Conservation (phyloP, 37 sponge, comb jelly and placozoan species). For the Spongilla lacustris region DNA sequence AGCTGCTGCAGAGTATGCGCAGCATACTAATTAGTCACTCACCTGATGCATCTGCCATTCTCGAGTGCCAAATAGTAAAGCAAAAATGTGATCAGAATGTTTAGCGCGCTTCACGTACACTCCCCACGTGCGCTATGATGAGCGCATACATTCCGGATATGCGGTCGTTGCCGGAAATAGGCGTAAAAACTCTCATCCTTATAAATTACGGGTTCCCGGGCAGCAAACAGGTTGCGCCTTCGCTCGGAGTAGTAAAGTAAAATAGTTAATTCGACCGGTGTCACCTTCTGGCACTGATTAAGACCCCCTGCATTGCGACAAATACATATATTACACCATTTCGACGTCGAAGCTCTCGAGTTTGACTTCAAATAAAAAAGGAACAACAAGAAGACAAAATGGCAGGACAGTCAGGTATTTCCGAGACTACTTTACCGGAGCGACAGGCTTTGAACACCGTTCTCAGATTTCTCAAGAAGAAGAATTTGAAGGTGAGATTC, state of each 20-base stretch:
- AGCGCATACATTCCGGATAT: not conserved
- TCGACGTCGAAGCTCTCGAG: slow-evolving; percentile 3
- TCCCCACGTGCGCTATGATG: not conserved
- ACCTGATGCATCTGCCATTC: not conserved
- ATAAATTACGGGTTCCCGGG: not conserved
- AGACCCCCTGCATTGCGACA: not conserved
- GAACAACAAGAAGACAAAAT: not conserved
- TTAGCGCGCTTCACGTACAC: no score
- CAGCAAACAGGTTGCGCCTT: not conserved
- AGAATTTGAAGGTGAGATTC: slow-evolving; percentile 67
- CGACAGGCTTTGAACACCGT: slow-evolving; percentile 67
- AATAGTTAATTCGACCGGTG: slow-evolving; percentile 46
- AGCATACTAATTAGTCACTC: not conserved
- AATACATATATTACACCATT: slow-evolving; percentile 16
- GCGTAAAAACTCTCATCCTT: not conserved
- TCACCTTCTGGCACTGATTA: slow-evolving; percentile 63
- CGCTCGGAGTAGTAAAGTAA: not conserved
- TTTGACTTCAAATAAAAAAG: not conserved
- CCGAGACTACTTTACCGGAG: slow-evolving; percentile 28
- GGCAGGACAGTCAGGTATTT: slow-evolving; percentile 8
- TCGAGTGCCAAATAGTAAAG: not conserved
- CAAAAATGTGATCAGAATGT: not conserved
- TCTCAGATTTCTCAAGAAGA: slow-evolving; percentile 67
- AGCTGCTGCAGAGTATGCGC: not conserved
- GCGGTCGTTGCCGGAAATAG: not conserved